These are phyloP conservation scores for Paraplagusia blochii DNA, from an alignment of 2,113 vertebrate genomes.

Conservation along the genomic window DNA sequence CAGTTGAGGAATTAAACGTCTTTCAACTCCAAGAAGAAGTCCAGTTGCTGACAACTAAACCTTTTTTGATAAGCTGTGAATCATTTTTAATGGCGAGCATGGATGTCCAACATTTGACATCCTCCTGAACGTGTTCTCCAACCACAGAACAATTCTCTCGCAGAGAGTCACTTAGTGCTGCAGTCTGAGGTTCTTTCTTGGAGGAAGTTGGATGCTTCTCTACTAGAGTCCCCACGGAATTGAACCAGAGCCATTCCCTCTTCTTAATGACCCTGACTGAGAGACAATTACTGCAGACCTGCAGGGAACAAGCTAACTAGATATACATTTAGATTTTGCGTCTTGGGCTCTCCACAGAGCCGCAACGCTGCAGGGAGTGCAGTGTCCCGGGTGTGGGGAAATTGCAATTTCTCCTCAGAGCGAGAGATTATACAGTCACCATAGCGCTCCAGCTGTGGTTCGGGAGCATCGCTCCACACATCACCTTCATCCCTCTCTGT, in stretches of 20 bases:
- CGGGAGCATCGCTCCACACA: conserved; percentile 30
- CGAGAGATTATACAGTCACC: conserved; percentile 14
- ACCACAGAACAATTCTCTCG: neutral
- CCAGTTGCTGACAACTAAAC: no score
- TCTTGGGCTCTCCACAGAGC: conserved; percentile 21
- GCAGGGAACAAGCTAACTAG: conserved; percentile 49
- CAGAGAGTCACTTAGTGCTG: neutral
- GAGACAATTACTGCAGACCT: conserved; percentile 53
- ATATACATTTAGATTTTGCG: conserved; percentile 64
- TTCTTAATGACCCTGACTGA: conserved; percentile 59
- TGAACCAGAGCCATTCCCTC: conserved; percentile 46
- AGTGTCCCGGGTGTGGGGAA: neutral
- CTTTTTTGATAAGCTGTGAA: no score
- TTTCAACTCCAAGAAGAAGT: no score
- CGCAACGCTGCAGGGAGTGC: conserved; percentile 24
- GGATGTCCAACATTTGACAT: no score
- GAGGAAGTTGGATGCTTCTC: conserved; percentile 20
- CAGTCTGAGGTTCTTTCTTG: conserved; percentile 15
- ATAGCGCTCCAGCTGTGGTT: conserved; percentile 13
- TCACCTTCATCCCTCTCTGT: conserved; percentile 1
- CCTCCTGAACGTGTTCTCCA: conserved; percentile 1
- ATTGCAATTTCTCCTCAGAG: conserved; percentile 18
- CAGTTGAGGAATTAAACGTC: no score
- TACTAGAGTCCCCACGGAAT: conserved; percentile 42
- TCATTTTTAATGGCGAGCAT: no score